Evolutionary conservation across 2,113 vertebrate species (phyloP), one percentile per base, ranked within the genome.

Genomic region (Lota lota): DNA sequence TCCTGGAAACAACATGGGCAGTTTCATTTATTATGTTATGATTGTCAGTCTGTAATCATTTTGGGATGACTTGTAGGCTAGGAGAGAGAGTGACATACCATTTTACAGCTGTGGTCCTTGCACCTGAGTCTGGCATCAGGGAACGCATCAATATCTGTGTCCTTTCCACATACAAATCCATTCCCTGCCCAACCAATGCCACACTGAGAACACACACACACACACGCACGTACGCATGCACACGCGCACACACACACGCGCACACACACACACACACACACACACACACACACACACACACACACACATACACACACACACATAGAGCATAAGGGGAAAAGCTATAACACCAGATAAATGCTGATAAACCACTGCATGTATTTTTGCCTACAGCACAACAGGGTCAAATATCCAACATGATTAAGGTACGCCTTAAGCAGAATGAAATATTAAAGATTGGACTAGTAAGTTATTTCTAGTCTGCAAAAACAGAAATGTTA

Each of bases 111-210:
- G 80, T 73, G 87, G 80, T 94, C 89, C 20, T 87, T 89, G 85
- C 97, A 99, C 0, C 68, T 70, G 57, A 99, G 94, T 17, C 87
- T 88, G 36, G 69, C 86, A 0, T 99, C 95, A 3, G 97, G 96
- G 76, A 96, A 94, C n/a, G 92, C 94, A 28, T 99, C 97, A 11
- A 99, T 98, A 80, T 99, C 97, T 3, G 96, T 91, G 76, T 99
- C 97, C 85, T 93, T 95, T 69, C 94, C 97, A 20, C 97, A 99
- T 60, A 94, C 66, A 15, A 94, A 96, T 64, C 97, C 97, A 50
- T 98, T 93, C 8, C 97, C 97, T 77, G 97, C 97, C 95, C 94
- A 99, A 51, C 97, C 97, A 53, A 99, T 83, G 10, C 92, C 91
- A 83, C 97, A 99, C 97, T 99, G 76, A 47, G 40, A 47, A 47